Conservation (phyloP, 2,888 invertebrate genomes). For the Emesis furor region DNA sequence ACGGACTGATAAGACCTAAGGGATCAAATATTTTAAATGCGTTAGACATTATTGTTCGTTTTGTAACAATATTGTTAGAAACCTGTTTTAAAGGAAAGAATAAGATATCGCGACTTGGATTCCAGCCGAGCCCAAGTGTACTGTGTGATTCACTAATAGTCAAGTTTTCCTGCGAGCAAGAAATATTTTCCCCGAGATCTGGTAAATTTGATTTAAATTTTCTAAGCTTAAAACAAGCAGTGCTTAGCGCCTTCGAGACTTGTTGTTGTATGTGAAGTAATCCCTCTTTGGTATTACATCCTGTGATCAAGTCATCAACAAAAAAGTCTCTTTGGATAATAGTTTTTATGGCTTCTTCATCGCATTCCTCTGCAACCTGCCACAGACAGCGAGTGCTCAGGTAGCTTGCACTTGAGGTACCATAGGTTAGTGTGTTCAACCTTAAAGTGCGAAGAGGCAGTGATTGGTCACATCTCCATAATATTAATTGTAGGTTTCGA, state of each 20-base stretch:
- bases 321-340: conserved; percentile 65
- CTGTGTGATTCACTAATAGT: conserved; percentile 66
- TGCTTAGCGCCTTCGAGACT: conserved; percentile 34
- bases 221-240: conserved; percentile 55
- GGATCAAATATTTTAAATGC: conserved; percentile 68
- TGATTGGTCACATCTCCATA: conserved; percentile 72
- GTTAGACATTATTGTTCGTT: conserved; percentile 64
- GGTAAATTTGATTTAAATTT: conserved; percentile 60
- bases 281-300: conserved; percentile 39
- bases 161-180: conserved; percentile 44
- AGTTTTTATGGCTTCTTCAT: conserved; percentile 21
- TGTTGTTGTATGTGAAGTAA: conserved; percentile 45
- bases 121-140: conserved; percentile 72
- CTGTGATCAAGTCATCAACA: conserved; percentile 60
- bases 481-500: conserved; percentile 35
- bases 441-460: conserved; percentile 38
- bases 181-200: conserved; percentile 36
- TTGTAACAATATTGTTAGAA: conserved; percentile 47
- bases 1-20: conserved; percentile 49
- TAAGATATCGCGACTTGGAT: conserved; percentile 55
- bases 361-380: conserved; percentile 61
- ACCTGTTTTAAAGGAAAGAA: conserved; percentile 54
- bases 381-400: conserved; percentile 63
- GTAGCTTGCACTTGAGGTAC: conserved; percentile 62
- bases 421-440: conserved; percentile 68